A percentile compares a stretch with the other conserved stretches of the same genome.
These are phyloP conservation scores for Vipera ursinii DNA, from an alignment of 2,797 vertebrate genomes.

Conservation along the genomic window DNA sequence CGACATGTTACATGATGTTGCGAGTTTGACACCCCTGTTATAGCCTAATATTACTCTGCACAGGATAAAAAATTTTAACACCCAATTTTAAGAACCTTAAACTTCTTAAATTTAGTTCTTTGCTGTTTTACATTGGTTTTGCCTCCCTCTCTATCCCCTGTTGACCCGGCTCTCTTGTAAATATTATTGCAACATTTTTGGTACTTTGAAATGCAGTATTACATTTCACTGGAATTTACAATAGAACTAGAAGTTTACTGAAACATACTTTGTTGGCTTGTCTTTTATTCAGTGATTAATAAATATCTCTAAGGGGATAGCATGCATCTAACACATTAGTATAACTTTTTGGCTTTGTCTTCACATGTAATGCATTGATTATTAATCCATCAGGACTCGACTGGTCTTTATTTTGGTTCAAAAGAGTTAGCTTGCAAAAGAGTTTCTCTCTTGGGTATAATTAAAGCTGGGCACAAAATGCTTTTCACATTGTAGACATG, in stretches of 20 bases:
- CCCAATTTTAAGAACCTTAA: background rate
- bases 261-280: background rate
- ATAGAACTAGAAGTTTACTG: background rate
- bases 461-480: slow-evolving; percentile 13
- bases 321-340: background rate
- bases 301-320: background rate
- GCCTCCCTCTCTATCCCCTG: background rate
- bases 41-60: background rate
- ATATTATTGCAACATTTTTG: background rate
- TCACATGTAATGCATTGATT: background rate
- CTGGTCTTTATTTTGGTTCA: background rate
- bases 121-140: background rate
- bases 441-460: background rate
- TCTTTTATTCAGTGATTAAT: slow-evolving; percentile 3
- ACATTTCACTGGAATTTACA: background rate
- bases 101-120: background rate
- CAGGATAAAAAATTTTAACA: background rate
- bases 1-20: too few species aligned
- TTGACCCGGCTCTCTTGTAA: background rate
- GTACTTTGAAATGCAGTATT: background rate
- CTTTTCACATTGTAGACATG: slow-evolving; percentile 9
- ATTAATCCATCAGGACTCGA: background rate
- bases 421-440: slow-evolving; percentile 12
- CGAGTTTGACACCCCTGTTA: background rate
- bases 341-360: background rate